Conservation (phyloP, 2,797 vertebrate species). For the Lutjanus argentimaculatus region DNA sequence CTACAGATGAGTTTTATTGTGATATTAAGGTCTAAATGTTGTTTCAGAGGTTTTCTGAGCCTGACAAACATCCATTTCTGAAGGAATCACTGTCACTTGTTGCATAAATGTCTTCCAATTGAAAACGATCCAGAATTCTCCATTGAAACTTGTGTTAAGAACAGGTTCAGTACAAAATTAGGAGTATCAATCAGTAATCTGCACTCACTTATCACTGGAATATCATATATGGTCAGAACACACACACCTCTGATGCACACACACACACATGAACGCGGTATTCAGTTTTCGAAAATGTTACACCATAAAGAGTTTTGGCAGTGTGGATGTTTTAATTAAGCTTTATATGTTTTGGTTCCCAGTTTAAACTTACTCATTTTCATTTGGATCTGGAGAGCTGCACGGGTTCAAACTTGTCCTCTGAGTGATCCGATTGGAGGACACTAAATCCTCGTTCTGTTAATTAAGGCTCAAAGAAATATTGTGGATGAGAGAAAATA, state of each 20-base stretch:
- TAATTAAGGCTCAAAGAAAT: constrained; percentile 78
- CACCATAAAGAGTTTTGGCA: constrained; percentile 56
- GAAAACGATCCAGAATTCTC: constrained; percentile 7
- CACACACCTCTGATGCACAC: constrained; percentile 29
- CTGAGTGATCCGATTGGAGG: constrained; percentile 66
- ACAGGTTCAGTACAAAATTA: constrained; percentile 4
- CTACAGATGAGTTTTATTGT: constrained; percentile 12
- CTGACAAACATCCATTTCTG: not conserved
- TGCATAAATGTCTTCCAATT: not conserved
- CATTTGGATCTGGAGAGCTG: constrained; percentile 56
- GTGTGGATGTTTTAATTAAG: constrained; percentile 43
- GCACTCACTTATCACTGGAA: not conserved
- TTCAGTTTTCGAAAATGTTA: constrained; percentile 51
- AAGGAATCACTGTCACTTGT: constrained; percentile 6
- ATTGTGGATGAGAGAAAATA: constrained; percentile 67
- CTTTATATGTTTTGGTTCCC: constrained; percentile 53
- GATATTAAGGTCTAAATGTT: not conserved
- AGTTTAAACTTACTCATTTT: constrained; percentile 63
- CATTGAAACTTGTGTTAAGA: not conserved
- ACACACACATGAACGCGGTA: constrained; percentile 11
- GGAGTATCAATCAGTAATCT: not conserved
- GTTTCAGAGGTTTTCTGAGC: not conserved
- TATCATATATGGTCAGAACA: not conserved
- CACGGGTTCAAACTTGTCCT: constrained; percentile 68
- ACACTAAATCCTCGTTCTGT: constrained; percentile 79